These are phyloP conservation scores for Morelia viridis DNA, from an alignment of 2,797 vertebrate genomes.

Conservation along the genomic window DNA sequence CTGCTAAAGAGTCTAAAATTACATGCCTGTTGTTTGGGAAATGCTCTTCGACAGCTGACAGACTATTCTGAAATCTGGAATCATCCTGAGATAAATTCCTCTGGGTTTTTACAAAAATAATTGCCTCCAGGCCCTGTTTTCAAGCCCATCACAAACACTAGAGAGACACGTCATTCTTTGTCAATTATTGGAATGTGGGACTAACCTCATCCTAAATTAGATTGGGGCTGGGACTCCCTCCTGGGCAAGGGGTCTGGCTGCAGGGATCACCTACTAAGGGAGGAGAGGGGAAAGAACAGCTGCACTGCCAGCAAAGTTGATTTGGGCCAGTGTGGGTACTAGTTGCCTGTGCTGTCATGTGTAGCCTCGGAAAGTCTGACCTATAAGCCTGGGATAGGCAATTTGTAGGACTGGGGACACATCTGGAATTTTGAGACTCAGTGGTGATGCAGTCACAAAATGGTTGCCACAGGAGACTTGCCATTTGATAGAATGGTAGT, in stretches of 20 bases:
- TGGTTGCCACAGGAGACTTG: background rate
- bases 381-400: background rate
- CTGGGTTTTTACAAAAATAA: background rate
- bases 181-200: background rate
- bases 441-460: background rate
- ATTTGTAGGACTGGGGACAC: background rate
- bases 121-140: background rate
- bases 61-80: background rate
- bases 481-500: background rate
- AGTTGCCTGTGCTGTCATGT: background rate
- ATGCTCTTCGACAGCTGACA: background rate
- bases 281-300: background rate
- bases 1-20: background rate
- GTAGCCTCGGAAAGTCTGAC: background rate
- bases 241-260: background rate
- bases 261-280: background rate
- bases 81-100: background rate
- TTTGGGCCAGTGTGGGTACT: background rate
- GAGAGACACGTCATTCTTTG: background rate
- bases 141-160: background rate
- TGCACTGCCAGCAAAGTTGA: background rate
- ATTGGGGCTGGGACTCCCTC: background rate
- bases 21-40: background rate
- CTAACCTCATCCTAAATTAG: background rate
- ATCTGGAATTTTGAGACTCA: background rate